A percentile compares a stretch with the other conserved stretches of the same genome.
These are phyloP conservation scores for Pluvianellus socialis DNA, from an alignment of 2,113 vertebrate genomes.

Conservation along the genomic window DNA sequence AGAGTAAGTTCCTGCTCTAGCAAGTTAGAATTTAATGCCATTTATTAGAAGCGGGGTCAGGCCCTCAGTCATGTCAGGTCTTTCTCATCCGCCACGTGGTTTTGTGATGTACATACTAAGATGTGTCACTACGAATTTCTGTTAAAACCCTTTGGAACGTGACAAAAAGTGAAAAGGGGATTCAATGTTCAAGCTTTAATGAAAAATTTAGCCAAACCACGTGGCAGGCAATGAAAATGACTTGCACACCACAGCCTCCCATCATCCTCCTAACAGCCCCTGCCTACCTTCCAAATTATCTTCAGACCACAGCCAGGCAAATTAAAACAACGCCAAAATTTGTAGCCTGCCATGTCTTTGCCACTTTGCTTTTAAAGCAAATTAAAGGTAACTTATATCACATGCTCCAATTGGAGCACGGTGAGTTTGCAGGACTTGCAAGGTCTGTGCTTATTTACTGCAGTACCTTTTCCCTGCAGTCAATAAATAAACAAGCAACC, in stretches of 20 bases:
- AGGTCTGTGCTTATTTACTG: not conserved
- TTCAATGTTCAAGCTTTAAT: not conserved
- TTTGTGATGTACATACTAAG: not conserved
- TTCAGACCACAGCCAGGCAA: not conserved
- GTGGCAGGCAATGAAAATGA: not conserved
- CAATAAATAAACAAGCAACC: not conserved
- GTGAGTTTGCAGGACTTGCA: not conserved
- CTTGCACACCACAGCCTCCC: not conserved
- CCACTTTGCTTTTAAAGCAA: not conserved
- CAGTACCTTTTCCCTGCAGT: not conserved
- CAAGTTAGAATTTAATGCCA: not conserved
- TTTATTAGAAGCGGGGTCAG: not conserved
- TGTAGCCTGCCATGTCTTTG: not conserved
- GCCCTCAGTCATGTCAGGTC: not conserved
- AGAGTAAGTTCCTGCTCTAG: not conserved
- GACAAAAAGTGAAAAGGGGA: not conserved
- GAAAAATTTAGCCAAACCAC: not conserved
- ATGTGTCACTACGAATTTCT: not conserved
- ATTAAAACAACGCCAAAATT: not conserved
- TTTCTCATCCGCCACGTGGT: fast-evolving
- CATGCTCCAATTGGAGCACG: not conserved
- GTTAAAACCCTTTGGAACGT: not conserved
- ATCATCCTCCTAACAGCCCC: not conserved
- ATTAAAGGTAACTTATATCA: not conserved
- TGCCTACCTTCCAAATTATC: not conserved